Conservation (phyloP, 2,113 vertebrate species). For the Deroptyus accipitrinus region DNA sequence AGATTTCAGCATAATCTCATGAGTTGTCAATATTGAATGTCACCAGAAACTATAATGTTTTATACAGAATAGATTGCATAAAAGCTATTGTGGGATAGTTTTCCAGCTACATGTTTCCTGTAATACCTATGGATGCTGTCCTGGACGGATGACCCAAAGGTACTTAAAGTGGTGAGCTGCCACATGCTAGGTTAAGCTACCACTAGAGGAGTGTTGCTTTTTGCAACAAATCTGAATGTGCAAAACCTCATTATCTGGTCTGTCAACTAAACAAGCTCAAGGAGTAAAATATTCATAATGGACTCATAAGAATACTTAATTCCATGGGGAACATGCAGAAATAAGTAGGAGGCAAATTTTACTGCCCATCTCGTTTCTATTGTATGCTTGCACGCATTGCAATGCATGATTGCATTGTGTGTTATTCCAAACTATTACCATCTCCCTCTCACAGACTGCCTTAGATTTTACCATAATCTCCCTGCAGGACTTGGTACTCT, state of each 20-base stretch:
- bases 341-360: neutral
- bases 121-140: neutral
- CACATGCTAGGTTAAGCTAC: neutral
- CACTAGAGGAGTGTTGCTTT: neutral
- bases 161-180: neutral
- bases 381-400: neutral
- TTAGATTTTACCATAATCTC: neutral
- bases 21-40: neutral
- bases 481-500: neutral
- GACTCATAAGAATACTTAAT: neutral
- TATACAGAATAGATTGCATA: neutral
- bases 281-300: neutral
- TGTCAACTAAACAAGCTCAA: neutral
- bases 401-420: fast-evolving
- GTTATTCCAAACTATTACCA: neutral
- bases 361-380: neutral
- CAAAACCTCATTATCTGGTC: neutral
- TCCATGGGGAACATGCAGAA: neutral
- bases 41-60: neutral
- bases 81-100: neutral
- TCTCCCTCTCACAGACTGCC: neutral
- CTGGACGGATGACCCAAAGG: neutral
- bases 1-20: conserved; percentile 15
- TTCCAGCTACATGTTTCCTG: neutral
- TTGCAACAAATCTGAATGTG: neutral